These are phyloP conservation scores for Luehdorfia chinensis DNA, from an alignment of 1,140 invertebrate genomes.

Conservation along the genomic window DNA sequence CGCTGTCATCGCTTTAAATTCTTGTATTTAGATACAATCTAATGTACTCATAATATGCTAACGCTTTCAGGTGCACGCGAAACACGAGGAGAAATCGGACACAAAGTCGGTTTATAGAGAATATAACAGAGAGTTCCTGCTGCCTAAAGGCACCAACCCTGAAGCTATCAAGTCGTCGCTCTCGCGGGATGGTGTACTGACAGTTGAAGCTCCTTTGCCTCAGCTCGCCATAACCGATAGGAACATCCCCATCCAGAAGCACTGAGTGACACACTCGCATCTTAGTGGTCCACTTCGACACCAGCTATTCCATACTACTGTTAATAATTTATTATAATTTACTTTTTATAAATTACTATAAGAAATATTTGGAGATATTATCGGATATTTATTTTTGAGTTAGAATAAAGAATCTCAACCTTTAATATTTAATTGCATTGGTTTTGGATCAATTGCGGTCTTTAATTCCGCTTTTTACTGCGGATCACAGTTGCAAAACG, in stretches of 20 bases:
- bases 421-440: slow-evolving; percentile 53
- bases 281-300: slow-evolving; percentile 38
- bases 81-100: slow-evolving; percentile 97
- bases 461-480: slow-evolving; percentile 26
- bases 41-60: neutral
- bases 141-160: slow-evolving; percentile 95
- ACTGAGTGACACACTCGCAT: slow-evolving; percentile 46
- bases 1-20: neutral
- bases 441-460: slow-evolving; percentile 40
- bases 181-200: slow-evolving; percentile 94
- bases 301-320: slow-evolving; percentile 74
- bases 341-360: slow-evolving; percentile 59
- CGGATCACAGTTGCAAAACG: slow-evolving; percentile 35
- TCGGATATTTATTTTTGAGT: slow-evolving; percentile 68
- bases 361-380: slow-evolving; percentile 51
- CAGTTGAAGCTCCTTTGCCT: slow-evolving; percentile 94
- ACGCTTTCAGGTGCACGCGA: slow-evolving; percentile 91
- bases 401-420: slow-evolving; percentile 68
- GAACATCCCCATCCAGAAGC: slow-evolving; percentile 76
- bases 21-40: slow-evolving; percentile 9
- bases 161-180: slow-evolving; percentile 94
- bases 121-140: slow-evolving; percentile 96
- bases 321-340: slow-evolving; percentile 76
- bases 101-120: slow-evolving; percentile 96
- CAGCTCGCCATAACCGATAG: slow-evolving; percentile 80